Evolutionary conservation across 1,140 invertebrate species (phyloP), one percentile per base, ranked within the genome.

Genomic region (Solen grandis): DNA sequence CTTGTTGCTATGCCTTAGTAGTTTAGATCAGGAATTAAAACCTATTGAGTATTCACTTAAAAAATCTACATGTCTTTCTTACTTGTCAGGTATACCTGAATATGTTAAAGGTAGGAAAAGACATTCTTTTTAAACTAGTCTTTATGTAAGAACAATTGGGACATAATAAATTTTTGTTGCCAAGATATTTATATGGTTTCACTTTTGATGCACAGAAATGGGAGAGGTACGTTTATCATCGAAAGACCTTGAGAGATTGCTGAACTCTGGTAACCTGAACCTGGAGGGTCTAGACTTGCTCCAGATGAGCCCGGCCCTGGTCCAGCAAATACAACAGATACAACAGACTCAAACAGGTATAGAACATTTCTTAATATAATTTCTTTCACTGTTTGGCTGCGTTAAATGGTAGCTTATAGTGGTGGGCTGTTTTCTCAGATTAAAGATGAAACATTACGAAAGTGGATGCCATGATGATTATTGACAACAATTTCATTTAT

Each of bases 161-260:
- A 1, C 25, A 3, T 19, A 16, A 5, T 8, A 10, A 13, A 27
- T 63, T 29, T 63, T 13, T 29, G 10, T 13, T 16, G 5, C 13
- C 35, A 31, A 16, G 5, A 14, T 22, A 5, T 33, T 63, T 63
- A 29, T 5, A 31, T 33, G 14, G 29, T 63, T 14, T 29, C 8
- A 22, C 27, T 72, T 57, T 59, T 31, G 33, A 2, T 10, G 29
- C 31, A 1, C 36, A 2, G 22, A 46, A 31, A 0, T 31, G 60
- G 70, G 60, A 46, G 70, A 73, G 57, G 70, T 73, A 5, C 54
- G 70, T 8, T n/a, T 73, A 27, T 59, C 70, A 3, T 73, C 70
- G 2, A 73, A 73, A 46, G 70, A 73, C 27, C 70, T 73, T 25
- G 70, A 73, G 29, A n/a, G 25, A 31, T 27, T 73, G n/a, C 70